Conservation (phyloP, 2,797 vertebrate species). For the Delichon dasypus region DNA sequence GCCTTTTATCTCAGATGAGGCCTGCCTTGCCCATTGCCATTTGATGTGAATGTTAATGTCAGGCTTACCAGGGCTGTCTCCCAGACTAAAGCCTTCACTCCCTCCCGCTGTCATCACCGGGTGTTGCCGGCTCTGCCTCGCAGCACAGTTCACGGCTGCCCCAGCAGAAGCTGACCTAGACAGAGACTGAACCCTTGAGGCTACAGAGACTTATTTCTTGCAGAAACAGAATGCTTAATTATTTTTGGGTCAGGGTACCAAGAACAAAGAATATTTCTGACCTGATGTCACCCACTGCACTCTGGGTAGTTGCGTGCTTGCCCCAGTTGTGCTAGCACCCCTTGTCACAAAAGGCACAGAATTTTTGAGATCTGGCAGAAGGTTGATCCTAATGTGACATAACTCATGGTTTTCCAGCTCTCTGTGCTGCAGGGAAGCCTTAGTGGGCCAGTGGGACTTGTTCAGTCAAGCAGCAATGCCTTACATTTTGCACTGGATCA, state of each 20-base stretch:
- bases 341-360: fast-evolving
- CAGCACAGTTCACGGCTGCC: neutral
- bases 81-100: neutral
- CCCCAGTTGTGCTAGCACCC: neutral
- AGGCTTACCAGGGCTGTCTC: neutral
- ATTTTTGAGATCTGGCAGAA: neutral
- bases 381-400: neutral
- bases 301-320: neutral
- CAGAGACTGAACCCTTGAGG: neutral
- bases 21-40: neutral
- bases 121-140: fast-evolving
- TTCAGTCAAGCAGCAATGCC: neutral
- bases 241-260: neutral
- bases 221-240: neutral
- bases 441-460: neutral
- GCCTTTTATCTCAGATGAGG: neutral
- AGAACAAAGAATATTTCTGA: neutral
- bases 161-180: neutral
- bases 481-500: neutral
- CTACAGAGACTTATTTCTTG: neutral
- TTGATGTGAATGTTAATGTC: neutral
- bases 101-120: fast-evolving
- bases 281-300: neutral
- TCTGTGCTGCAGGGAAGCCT: neutral
- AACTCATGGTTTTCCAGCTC: neutral